Evolutionary conservation across 1,140 invertebrate species (phyloP).

Genomic region (Latrodectus geometricus): DNA sequence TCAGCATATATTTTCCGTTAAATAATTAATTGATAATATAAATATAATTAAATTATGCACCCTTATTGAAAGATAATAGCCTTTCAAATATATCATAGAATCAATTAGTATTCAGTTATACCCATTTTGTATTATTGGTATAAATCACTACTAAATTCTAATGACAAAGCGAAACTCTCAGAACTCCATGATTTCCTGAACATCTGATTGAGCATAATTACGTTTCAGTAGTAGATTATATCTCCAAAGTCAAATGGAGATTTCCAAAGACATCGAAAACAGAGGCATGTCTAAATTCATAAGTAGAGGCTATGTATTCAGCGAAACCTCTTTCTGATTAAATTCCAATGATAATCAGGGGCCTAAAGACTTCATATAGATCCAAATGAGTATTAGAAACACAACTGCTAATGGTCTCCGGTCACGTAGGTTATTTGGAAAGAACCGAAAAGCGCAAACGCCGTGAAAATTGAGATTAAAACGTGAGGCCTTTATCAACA

Average conservation of each 20-base stretch:
- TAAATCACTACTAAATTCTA: no score
- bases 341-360: slow-evolving; percentile 4
- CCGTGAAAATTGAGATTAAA: slow-evolving; percentile 32
- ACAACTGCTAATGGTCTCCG: not conserved
- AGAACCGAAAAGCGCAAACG: not conserved
- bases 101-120: no score
- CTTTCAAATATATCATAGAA: no score
- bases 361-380: slow-evolving; percentile 12
- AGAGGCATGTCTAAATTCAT: not conserved
- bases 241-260: not conserved
- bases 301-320: not conserved
- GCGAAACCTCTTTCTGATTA: not conserved
- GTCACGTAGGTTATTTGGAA: slow-evolving; percentile 39
- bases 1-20: no score
- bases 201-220: no score
- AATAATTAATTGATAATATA: no score
- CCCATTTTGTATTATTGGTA: no score
- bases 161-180: not conserved
- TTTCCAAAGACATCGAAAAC: not conserved
- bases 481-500: slow-evolving; percentile 15
- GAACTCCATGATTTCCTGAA: not conserved
- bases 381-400: slow-evolving; percentile 13
- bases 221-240: no score
- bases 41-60: no score
- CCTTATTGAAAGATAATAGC: no score